phyloP scores from a whole-genome alignment of 2,797 vertebrate species.

The Emys orbicularis region DNA sequence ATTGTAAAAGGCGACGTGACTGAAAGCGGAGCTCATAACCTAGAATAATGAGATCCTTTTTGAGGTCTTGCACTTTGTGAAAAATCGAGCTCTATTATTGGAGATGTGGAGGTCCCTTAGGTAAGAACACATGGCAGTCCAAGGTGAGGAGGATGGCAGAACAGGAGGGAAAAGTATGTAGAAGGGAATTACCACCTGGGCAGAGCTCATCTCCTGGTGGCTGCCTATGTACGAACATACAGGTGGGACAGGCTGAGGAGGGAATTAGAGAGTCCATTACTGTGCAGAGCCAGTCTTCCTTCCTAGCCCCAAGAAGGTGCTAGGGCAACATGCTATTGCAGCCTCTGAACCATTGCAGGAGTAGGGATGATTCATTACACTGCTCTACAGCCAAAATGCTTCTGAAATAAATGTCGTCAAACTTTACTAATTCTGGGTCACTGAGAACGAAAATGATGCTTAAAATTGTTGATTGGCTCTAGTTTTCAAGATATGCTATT shows the following conservation, averaged over 20 bases:
- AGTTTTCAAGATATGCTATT: too few species aligned
- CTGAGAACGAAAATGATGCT: too few species aligned
- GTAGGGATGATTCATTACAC: neutral
- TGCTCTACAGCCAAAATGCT: too few species aligned
- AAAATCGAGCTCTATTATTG: neutral
- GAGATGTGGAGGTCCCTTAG: neutral
- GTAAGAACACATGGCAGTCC: neutral
- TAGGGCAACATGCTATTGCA: neutral
- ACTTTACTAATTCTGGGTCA: too few species aligned
- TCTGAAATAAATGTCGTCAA: too few species aligned
- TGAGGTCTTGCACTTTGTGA: neutral
- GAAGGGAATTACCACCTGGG: neutral
- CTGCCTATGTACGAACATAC: neutral
- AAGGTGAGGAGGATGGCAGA: neutral
- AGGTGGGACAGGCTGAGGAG: neutral
- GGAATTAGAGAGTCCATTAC: neutral
- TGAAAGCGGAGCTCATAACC: neutral
- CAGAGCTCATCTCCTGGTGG: neutral
- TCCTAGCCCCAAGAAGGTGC: neutral
- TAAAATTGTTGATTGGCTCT: too few species aligned
- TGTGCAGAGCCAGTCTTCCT: neutral
- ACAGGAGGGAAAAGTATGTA: neutral
- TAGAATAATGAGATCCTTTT: neutral
- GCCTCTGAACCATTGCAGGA: neutral
- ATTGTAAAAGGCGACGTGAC: neutral